phyloP scores from a whole-genome alignment of 2,888 invertebrate species.

The Callinectes sapidus region DNA sequence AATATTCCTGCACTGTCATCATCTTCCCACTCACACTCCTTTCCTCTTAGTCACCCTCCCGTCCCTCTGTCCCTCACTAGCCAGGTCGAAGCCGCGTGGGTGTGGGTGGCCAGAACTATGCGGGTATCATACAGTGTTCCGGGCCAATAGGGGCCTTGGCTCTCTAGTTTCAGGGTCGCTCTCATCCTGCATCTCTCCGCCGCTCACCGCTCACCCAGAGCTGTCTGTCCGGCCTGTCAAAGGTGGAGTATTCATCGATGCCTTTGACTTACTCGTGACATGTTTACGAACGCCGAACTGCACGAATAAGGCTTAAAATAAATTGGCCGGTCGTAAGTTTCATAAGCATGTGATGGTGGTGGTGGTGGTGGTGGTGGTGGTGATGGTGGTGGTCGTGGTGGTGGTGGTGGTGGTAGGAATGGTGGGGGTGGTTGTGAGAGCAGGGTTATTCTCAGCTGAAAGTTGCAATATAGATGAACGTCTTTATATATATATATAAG shows the following conservation, averaged over 20 bases:
- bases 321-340: not conserved
- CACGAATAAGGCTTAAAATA: not conserved
- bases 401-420: too few relatives aligned
- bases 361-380: not conserved
- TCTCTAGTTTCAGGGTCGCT: conserved; percentile 15
- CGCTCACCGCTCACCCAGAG: not conserved
- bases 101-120: conserved; percentile 2
- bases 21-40: not conserved
- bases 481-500: conserved; percentile 32
- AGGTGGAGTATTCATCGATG: not conserved
- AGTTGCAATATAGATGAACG: conserved; percentile 20
- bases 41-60: not conserved
- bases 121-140: conserved; percentile 8
- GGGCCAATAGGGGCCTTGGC: conserved; percentile 14
- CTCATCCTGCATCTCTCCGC: not conserved
- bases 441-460: not conserved
- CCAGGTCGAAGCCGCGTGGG: not conserved
- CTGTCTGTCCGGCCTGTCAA: not conserved
- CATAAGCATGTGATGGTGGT: not conserved
- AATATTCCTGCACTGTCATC: not conserved
- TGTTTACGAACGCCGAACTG: not conserved
- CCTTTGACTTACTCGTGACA: not conserved
- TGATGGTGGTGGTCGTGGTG: not conserved
- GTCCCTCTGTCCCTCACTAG: not conserved
- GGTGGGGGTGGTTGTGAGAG: too few relatives aligned